Evolutionary conservation across 2,113 vertebrate species (phyloP), one percentile per base, ranked within the genome.

Genomic region (Xiphias gladius): DNA sequence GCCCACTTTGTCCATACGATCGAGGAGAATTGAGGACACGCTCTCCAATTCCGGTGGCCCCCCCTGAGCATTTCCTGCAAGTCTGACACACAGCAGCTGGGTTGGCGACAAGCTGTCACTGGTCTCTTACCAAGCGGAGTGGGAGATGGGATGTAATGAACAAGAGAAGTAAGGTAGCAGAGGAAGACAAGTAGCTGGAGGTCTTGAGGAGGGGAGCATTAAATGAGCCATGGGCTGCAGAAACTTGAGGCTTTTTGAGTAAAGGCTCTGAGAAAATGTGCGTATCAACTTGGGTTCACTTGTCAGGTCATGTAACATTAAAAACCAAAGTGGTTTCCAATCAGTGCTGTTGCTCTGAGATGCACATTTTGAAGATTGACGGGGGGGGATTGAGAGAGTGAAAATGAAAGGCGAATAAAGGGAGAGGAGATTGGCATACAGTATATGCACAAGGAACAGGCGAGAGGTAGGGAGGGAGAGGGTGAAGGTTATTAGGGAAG

Each of bases 1-100:
- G 88, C 92, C 91, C 91, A 93, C 88, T 93, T 94, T 93, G 93
- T 94, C 86, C 88, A 90, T 78, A 91, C 75, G 61, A 90, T 79
- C 48, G 73, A 84, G 90, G 87, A 91, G 86, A 92, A 93, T 93
- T 83, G 91, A 92, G 90, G 88, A 93, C 92, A 93, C 66, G 92
- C 93, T 93, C 87, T 89, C 82, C 90, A 91, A 89, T 93, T 89
- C 73, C 52, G 83, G 37, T 30, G 48, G 48, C 84, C 85, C 86
- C 85, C 86, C 87, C 41, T 9, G 84, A 93, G 89, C 86, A 82
- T 91, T 92, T 82, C 81, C 83, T 86, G 61, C 80, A 55, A 83
- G 76, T 61, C 82, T 82, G 89, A 88, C 82, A 69, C 37, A 0
- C 58, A 59, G 80, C 86, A 86, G 86, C 80, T 89, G 85, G 76